phyloP scores from a whole-genome alignment of 2,113 vertebrate genomes.

The Micronycteris hirsuta region DNA sequence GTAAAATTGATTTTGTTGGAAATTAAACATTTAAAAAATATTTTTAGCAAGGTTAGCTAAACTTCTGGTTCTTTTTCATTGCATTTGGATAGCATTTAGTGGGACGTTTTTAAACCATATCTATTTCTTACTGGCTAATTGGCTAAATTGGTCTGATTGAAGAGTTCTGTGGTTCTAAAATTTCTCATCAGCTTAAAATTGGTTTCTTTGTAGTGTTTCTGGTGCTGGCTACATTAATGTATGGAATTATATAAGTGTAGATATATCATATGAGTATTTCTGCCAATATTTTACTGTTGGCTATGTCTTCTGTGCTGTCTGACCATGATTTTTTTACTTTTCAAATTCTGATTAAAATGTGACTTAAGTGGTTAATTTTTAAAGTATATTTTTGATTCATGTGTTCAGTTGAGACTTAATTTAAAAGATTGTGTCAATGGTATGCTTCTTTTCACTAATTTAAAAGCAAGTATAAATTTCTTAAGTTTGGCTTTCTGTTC shows the following conservation, averaged over 20 bases:
- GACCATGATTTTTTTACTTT: neutral
- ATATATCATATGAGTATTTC: neutral
- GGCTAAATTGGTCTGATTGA: neutral
- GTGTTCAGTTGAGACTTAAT: neutral
- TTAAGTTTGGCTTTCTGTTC: neutral
- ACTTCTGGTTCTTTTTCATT: neutral
- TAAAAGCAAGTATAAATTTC: constrained; percentile 23
- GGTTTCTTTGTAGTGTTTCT: constrained; percentile 13
- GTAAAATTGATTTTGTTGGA: neutral
- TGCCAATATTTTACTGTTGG: neutral
- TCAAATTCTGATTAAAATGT: constrained; percentile 19
- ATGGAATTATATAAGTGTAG: neutral
- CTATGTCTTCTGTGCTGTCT: neutral
- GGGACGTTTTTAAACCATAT: neutral
- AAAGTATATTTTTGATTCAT: constrained; percentile 23
- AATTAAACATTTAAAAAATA: neutral
- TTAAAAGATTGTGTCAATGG: neutral
- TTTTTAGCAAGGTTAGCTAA: neutral
- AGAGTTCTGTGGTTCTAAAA: neutral
- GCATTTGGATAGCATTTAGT: constrained; percentile 12
- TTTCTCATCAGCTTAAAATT: neutral
- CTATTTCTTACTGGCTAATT: neutral
- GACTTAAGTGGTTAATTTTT: neutral
- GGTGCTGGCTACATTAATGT: neutral
- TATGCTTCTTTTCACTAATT: constrained; percentile 2